These are phyloP conservation scores for Sphaerophoria rueppellii DNA, from an alignment of 2,888 invertebrate genomes.

Conservation along the genomic window DNA sequence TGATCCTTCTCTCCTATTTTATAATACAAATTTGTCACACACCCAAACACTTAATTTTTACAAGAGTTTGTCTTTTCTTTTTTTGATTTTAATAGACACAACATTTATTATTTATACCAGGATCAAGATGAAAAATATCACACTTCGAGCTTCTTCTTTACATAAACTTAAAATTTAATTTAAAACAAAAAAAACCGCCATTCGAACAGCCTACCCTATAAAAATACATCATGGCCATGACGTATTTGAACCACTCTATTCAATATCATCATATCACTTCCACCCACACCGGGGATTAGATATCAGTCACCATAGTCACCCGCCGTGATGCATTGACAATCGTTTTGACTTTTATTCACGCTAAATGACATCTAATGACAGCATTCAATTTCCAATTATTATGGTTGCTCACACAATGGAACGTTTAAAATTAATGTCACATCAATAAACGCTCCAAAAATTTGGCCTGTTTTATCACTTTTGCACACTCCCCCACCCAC, in stretches of 20 bases:
- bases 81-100: no score
- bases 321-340: constrained; percentile 3
- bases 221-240: background rate
- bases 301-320: background rate
- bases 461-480: constrained; percentile 19
- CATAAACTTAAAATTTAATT: no score
- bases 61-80: no score
- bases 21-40: no score
- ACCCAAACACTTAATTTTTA: no score
- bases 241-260: background rate
- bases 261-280: background rate
- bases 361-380: constrained; percentile 40
- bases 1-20: no score
- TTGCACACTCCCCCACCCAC: background rate
- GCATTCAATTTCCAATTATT: constrained; percentile 48
- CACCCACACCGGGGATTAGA: background rate
- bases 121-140: no score
- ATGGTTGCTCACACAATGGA: constrained; percentile 14
- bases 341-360: constrained; percentile 53
- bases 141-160: no score
- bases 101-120: no score
- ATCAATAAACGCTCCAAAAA: constrained; percentile 32
- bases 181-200: background rate
- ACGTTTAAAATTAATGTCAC: constrained; percentile 32
- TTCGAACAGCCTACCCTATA: background rate